Percentiles rank a stretch among this genome's conserved stretches.
phyloP scores from a whole-genome alignment of 2,113 vertebrate genomes.

The Nematolebias whitei region DNA sequence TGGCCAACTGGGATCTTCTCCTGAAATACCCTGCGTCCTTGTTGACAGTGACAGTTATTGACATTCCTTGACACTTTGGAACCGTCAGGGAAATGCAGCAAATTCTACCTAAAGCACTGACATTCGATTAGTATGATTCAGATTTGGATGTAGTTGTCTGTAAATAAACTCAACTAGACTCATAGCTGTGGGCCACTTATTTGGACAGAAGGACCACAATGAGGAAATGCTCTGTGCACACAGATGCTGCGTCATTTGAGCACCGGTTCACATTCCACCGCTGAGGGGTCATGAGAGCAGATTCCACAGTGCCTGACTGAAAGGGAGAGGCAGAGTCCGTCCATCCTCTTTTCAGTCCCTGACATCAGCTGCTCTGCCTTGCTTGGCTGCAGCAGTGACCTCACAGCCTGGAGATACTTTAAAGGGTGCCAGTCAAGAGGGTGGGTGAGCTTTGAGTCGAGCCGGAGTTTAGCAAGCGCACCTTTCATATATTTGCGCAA shows the following conservation, averaged over 20 bases:
- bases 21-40: constrained; percentile 61
- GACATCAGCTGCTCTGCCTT: constrained; percentile 85
- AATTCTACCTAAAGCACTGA: constrained; percentile 2
- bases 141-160: neutral
- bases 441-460: constrained; percentile 76
- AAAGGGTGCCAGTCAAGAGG: constrained; percentile 88
- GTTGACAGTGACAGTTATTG: constrained; percentile 42
- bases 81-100: constrained; percentile 15
- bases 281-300: constrained; percentile 61
- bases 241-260: constrained; percentile 38
- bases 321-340: constrained; percentile 50
- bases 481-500: constrained; percentile 69
- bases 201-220: constrained; percentile 43
- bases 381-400: constrained; percentile 86
- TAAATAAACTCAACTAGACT: constrained; percentile 3
- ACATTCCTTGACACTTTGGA: constrained; percentile 36
- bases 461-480: constrained; percentile 70
- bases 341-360: constrained; percentile 62
- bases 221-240: constrained; percentile 59
- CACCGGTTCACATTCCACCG: constrained; percentile 55
- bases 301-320: constrained; percentile 64
- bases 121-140: neutral
- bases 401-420: constrained; percentile 85
- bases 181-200: constrained; percentile 21
- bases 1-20: constrained; percentile 37